These are phyloP conservation scores for Toxostoma redivivum DNA, from an alignment of 2,113 vertebrate genomes.

Conservation along the genomic window DNA sequence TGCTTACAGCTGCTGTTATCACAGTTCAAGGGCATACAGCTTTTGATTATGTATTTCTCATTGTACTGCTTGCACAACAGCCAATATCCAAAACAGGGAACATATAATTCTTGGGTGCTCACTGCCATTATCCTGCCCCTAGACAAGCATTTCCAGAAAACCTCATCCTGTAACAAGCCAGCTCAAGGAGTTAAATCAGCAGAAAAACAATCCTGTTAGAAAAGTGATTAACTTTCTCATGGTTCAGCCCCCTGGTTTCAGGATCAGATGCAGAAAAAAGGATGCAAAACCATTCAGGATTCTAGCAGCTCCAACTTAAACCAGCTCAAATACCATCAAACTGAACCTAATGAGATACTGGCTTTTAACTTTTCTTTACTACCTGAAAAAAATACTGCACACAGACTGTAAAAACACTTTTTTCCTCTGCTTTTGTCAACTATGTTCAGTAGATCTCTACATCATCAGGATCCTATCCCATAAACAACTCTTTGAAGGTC, in stretches of 20 bases:
- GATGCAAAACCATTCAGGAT: neutral
- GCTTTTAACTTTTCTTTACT: neutral
- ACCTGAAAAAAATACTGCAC: neutral
- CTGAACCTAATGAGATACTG: neutral
- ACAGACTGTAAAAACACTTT: neutral
- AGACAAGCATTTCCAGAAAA: neutral
- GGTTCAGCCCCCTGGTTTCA: neutral
- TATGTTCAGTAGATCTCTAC: neutral
- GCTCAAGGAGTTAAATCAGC: neutral
- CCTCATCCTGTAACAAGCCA: neutral
- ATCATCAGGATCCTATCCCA: neutral
- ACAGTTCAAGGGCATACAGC: neutral
- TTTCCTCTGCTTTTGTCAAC: neutral
- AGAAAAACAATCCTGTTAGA: neutral
- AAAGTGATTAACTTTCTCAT: neutral
- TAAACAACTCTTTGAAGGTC: neutral
- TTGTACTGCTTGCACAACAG: neutral
- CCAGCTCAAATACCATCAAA: neutral
- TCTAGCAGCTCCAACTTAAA: neutral
- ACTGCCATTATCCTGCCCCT: neutral
- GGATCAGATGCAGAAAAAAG: neutral
- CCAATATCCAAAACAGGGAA: neutral
- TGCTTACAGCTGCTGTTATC: neutral
- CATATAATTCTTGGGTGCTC: neutral
- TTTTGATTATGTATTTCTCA: neutral